Evolutionary conservation across 2,797 vertebrate genomes (phyloP), one percentile per base, ranked within the genome.

Genomic region (Nannoperca australis): DNA sequence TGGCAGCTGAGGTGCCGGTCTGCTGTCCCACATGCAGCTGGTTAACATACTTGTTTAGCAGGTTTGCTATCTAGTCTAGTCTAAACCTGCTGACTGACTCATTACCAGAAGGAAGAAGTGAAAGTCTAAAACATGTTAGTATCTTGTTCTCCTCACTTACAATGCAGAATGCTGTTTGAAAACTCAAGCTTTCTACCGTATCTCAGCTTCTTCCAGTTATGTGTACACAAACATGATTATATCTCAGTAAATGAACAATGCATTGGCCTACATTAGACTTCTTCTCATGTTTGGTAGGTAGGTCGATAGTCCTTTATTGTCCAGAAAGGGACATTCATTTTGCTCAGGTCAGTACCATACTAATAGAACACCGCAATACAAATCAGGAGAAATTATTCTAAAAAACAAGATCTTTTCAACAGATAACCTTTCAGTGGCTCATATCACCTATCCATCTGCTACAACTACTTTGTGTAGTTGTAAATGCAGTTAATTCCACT

Each of bases 41-140:
- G 59, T 47, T 5, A 55, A 62, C 50, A 45, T 15, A 18, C 71
- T 45, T 63, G 60, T 34, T 75, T 2, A 32, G 45, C 78, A 64
- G 71, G 66, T 70, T 68, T 58, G 5, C 34, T 5, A 36, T 30
- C 44, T 27, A 11, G 17, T 27, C 24, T 27, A 24, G 47, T 15
- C 32, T 24, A 73, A 56, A 38, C 56, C 63, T 62, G 63, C 49
- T 40, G 38, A 55, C 47, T 47, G 49, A 18, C n/a, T 72, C 27
- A 47, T 53, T 2, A 6, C 3, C 40, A 63, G 12, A 2, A 34
- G 12, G 13, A 54, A 44, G 42, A 44, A 17, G 14, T 44, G 42
- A 15, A 44, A 44, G 14, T 17, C 13, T 14, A 42, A 42, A 22
- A 63, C 32, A 18, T 20, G 27, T 12, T 22, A 22, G 22, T 22